phyloP scores from a whole-genome alignment of 2,113 vertebrate species.

The Jaculus jaculus region DNA sequence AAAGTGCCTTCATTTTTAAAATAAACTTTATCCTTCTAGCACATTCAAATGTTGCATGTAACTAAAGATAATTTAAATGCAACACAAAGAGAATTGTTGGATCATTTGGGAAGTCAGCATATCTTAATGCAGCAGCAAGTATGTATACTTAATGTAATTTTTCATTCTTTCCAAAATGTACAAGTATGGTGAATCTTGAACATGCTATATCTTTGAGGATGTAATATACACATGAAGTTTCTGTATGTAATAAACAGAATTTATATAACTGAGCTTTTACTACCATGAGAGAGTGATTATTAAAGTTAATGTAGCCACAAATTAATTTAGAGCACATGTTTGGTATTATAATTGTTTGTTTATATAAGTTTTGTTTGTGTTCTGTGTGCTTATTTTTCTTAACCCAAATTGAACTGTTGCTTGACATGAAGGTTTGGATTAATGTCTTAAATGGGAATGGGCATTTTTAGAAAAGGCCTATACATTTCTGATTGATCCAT shows the following conservation, averaged over 20 bases:
- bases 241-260: background rate
- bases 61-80: conserved; percentile 95
- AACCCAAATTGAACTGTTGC: conserved; percentile 22
- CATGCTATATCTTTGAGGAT: conserved; percentile 30
- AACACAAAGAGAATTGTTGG: conserved; percentile 94
- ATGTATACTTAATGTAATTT: conserved; percentile 67
- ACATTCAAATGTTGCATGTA: conserved; percentile 94
- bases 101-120: conserved; percentile 97
- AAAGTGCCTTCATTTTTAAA: background rate
- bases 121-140: conserved; percentile 94
- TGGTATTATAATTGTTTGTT: background rate
- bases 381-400: background rate
- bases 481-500: conserved; percentile 20
- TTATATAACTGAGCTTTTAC: background rate
- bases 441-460: too few species aligned
- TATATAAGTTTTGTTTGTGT: background rate
- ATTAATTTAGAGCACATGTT: background rate
- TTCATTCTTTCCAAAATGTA: background rate
- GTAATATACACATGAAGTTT: background rate
- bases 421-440: background rate
- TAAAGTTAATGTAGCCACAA: background rate
- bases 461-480: background rate
- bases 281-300: background rate
- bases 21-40: conserved; percentile 82
- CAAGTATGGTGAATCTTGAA: conserved; percentile 55